Percentiles rank a stretch among this genome's conserved stretches.
Evolutionary conservation across 1,140 invertebrate species (phyloP).

Genomic region (Zophobas morio): DNA sequence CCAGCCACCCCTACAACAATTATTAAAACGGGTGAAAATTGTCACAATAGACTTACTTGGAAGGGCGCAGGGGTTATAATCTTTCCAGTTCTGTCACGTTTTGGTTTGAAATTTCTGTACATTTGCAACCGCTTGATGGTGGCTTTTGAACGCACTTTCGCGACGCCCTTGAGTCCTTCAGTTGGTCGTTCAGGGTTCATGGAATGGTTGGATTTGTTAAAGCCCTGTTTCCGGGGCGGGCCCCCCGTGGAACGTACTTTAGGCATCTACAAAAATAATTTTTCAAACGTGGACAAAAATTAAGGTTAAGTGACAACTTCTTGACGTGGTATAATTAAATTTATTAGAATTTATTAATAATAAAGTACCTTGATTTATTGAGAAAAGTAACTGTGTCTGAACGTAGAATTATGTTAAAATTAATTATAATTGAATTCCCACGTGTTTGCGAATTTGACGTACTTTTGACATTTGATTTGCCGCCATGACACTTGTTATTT

Average conservation of each 20-base stretch:
- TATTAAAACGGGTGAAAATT: neutral
- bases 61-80: slow-evolving; percentile 96
- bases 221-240: slow-evolving; percentile 81
- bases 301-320: neutral
- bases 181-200: slow-evolving; percentile 89
- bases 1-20: slow-evolving; percentile 80
- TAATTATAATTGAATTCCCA: neutral
- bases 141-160: slow-evolving; percentile 87
- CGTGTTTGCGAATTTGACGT: neutral
- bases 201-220: slow-evolving; percentile 85
- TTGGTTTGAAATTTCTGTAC: slow-evolving; percentile 98
- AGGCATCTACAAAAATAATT: slow-evolving; percentile 72
- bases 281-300: neutral
- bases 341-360: too few species aligned
- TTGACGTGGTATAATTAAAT: too few species aligned
- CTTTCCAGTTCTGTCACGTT: slow-evolving; percentile 91
- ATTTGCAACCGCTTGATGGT: slow-evolving; percentile 98
- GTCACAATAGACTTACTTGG: slow-evolving; percentile 56
- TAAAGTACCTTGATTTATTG: too few species aligned
- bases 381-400: neutral
- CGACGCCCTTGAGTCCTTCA: slow-evolving; percentile 86
- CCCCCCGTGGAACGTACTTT: slow-evolving; percentile 79
- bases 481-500: too few species aligned
- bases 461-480: neutral
- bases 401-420: neutral